Conservation (phyloP, 2,797 vertebrate genomes). For the Anomalospiza imberbis region DNA sequence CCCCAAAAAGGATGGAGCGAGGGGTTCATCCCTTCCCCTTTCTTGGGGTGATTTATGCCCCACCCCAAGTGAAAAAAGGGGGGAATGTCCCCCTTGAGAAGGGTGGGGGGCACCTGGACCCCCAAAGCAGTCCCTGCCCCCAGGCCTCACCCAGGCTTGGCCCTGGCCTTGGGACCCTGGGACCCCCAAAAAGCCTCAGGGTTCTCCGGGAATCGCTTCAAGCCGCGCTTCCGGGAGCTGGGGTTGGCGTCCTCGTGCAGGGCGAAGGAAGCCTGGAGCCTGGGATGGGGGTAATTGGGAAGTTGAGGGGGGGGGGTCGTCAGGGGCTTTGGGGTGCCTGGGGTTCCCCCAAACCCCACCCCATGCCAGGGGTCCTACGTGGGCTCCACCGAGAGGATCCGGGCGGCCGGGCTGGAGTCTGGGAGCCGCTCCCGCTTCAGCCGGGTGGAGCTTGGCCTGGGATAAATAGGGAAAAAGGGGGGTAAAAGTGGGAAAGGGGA, state of each 20-base stretch:
- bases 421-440: conserved; percentile 87
- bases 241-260: conserved; percentile 90
- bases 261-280: conserved; percentile 85
- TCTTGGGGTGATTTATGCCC: too few relatives aligned
- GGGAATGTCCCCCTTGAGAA: too few relatives aligned
- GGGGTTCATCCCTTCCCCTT: too few relatives aligned
- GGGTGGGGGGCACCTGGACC: not conserved
- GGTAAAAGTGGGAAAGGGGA: not conserved
- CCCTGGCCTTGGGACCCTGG: conserved; percentile 89
- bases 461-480: not conserved
- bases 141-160: conserved; percentile 78
- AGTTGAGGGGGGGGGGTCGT: too few relatives aligned
- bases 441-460: conserved; percentile 85
- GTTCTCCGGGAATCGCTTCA: conserved; percentile 91
- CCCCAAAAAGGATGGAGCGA: rapidly evolving
- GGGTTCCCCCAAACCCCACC: not conserved
- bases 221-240: conserved; percentile 84
- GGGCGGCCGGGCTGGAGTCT: conserved; percentile 82
- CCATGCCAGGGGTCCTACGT: conserved; percentile 60
- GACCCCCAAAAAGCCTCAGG: conserved; percentile 92
- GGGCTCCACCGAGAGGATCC: conserved; percentile 83
- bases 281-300: not conserved
- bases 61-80: not conserved
- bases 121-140: not conserved
- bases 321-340: not conserved